Conservation (phyloP, 2,888 invertebrate species). For the Noctua janthina region DNA sequence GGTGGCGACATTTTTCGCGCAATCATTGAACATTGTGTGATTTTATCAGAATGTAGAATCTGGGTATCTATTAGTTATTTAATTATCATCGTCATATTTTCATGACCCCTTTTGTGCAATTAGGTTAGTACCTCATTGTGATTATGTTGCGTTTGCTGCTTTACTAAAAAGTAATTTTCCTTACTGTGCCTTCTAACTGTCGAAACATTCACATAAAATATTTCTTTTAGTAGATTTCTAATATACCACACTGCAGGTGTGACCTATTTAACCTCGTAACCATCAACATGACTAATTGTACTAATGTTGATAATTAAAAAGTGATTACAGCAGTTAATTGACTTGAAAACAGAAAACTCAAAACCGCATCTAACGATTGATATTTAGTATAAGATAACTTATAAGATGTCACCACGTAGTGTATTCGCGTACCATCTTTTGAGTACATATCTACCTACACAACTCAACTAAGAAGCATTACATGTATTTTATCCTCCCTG, state of each 20-base stretch:
- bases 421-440: neutral
- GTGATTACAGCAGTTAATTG: neutral
- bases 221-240: neutral
- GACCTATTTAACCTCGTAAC: neutral
- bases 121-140: neutral
- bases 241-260: neutral
- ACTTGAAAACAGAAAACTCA: neutral
- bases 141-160: neutral
- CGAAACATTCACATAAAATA: neutral
- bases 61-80: neutral
- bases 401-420: neutral
- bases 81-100: neutral
- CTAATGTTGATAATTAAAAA: neutral
- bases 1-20: conserved; percentile 29
- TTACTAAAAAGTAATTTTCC: neutral
- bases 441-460: neutral
- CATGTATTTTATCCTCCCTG: conserved; percentile 8
- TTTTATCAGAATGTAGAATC: neutral
- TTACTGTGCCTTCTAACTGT: neutral
- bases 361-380: neutral
- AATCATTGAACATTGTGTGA: neutral
- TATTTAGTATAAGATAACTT: neutral
- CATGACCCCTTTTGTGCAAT: neutral
- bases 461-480: conserved; percentile 3
- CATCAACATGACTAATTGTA: too few species aligned